Evolutionary conservation across 2,113 vertebrate genomes (phyloP).

Genomic region (Jacana jacana): DNA sequence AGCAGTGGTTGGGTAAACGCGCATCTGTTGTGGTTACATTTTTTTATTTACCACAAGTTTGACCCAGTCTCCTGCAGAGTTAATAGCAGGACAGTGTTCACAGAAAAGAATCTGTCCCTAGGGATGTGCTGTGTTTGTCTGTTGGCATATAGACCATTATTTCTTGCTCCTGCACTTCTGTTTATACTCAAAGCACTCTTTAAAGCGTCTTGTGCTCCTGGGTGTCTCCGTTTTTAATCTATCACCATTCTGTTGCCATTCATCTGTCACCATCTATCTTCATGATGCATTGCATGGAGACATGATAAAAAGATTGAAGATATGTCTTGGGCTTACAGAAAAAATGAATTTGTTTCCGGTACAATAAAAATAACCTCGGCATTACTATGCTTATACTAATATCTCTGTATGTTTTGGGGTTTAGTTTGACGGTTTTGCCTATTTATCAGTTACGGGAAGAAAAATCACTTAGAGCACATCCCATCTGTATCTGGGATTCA

Average conservation of each 20-base stretch:
- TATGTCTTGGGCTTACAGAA: neutral
- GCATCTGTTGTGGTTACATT: neutral
- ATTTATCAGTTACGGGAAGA: neutral
- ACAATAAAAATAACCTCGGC: neutral
- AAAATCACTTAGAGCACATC: neutral
- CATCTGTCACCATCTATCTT: neutral
- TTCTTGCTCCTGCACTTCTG: neutral
- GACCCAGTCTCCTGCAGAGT: neutral
- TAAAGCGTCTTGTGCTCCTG: neutral
- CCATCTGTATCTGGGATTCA: constrained; percentile 29
- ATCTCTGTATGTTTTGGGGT: neutral
- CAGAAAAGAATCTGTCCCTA: neutral
- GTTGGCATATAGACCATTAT: neutral
- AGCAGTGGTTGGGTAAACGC: neutral
- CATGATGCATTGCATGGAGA: neutral
- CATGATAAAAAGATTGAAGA: neutral
- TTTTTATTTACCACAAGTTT: neutral
- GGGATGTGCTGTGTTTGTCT: neutral
- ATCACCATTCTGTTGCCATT: neutral
- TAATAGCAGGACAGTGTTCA: neutral
- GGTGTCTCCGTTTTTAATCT: neutral
- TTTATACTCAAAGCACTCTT: neutral
- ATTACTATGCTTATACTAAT: neutral
- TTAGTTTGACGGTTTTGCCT: neutral
- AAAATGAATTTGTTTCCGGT: neutral